These are phyloP conservation scores for Phanerotoma sp. DNA, from an alignment of 2,888 invertebrate genomes.

Conservation along the genomic window DNA sequence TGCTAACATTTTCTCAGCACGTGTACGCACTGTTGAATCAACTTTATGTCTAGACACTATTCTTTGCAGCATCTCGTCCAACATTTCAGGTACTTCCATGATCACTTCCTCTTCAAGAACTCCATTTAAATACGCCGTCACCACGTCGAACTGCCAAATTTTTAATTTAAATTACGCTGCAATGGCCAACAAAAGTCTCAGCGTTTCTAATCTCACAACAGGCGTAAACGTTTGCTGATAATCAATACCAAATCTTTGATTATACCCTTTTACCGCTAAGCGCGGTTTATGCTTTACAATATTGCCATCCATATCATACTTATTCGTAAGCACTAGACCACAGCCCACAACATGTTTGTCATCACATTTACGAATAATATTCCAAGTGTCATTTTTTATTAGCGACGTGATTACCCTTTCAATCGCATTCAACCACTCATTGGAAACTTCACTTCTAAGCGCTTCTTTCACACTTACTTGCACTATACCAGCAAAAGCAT, in stretches of 20 bases:
- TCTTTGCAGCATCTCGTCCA: conserved; percentile 11
- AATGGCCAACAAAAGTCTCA: conserved; percentile 20
- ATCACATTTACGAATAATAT: conserved; percentile 11
- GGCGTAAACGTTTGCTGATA: conserved; percentile 28
- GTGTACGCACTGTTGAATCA: conserved; percentile 2
- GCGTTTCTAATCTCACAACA: conserved; percentile 10
- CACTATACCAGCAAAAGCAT: conserved; percentile 1
- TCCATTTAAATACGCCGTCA: conserved; percentile 24
- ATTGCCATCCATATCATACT: conserved; percentile 22
- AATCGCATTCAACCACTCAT: conserved; percentile 8
- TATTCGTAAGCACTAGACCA: conserved; percentile 23
- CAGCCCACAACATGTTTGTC: conserved; percentile 17
- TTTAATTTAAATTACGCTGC: conserved; percentile 2
- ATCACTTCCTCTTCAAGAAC: conserved; percentile 21
- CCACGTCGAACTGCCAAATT: conserved; percentile 20
- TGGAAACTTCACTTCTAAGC: background rate
- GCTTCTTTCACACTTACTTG: background rate
- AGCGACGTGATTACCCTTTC: conserved; percentile 18
- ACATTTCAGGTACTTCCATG: conserved; percentile 19
- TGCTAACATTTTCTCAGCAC: conserved; percentile 6
- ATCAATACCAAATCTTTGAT: conserved; percentile 28
- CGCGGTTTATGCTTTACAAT: conserved; percentile 28
- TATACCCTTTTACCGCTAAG: conserved; percentile 31
- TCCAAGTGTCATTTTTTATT: conserved; percentile 27
- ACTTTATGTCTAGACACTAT: conserved; percentile 3